Evolutionary conservation across 2,797 vertebrate species (phyloP), one percentile per base, ranked within the genome.

Genomic region (Argyrosomus regius): DNA sequence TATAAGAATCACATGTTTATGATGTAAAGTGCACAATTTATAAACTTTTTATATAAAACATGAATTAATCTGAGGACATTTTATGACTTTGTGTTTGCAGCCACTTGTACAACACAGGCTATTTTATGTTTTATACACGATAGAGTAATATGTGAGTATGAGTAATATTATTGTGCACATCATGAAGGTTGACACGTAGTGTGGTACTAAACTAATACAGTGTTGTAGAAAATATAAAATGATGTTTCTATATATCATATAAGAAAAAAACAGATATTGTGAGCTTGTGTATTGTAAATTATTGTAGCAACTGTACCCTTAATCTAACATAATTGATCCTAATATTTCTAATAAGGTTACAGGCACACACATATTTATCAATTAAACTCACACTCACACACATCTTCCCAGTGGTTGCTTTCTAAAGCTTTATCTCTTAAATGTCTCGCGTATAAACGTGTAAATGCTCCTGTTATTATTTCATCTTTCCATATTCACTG

Each of bases 401-500:
- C 18, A 0, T 8, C 11, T 50, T 68, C 14, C 11, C 16, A 69
- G 13, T 22, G 7, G 0, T 9, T 68, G 2, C 48, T 75, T 48
- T 72, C 9, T 66, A 6, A 22, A 46, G 1, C 26, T 53, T 18
- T 18, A 39, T 58, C 17, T 59, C 16, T 57, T 24, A 9, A 39
- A 58, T 57, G 45, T 69, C 14, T 61, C 11, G 49, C 4, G 8
- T 39, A 43, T 46, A 60, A 50, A 46, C 20, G 5, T 43, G 35
- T 26, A 48, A 70, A 75, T n/a, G 14, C 50, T 64, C 6, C 4
- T 57, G 5, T 53, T 69, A 12, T 46, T 57, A 73, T 60, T 35
- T 81, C 4, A 74, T 11, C 35, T 65, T 68, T 61, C 28, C 0
- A 9, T 39, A 39, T 39, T 39, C 35, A 39, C 35, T 39, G 35